Base-by-base conservation (phyloP, 2,113 vertebrate genomes). In the Oenanthe melanoleuca region DNA sequence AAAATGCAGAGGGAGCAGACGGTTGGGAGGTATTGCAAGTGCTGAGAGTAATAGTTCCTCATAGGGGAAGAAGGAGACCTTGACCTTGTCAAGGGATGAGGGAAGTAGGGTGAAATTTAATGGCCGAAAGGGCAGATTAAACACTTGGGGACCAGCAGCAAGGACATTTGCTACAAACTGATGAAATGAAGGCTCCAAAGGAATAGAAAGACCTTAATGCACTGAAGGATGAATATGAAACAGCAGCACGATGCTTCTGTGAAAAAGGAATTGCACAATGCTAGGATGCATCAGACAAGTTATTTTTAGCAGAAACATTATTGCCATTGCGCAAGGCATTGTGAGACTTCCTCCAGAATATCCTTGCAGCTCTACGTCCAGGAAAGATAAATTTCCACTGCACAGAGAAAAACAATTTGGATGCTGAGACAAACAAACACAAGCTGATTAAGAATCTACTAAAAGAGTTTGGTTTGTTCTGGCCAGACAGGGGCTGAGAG, bases 301-400 rank as follows among this genome's bases (percentile, higher is more conserved):
- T 96, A 95, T 95, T 97, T 96, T 96, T 96, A 96, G 96, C 91
- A 92, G 96, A 89, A 88, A 77, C 50, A 53, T 84, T 60, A 85
- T 33, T 92, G 81, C 88, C 74, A 45, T 82, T 93, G 85, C 55
- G 6, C 82, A 92, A 96, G 60, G 88, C 95, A 83, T 33, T 63
- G 42, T 59, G 56, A 96, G 88, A 59, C 64, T 94, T 86, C 66
- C 88, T 90, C 75, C 94, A 83, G 82, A 90, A 86, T n/a, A 66
- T 55, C 67, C 67, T 59, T 42, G 64, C 37, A 73, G 71, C 42
- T 77, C 71, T 78, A 26, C 67, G 83, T 55, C 40, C 86, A 42
- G 67, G 47, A 86, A 80, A 47, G 79, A 90, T 40, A 50, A 72
- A 61, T 81, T 92, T 77, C 74, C 71, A 70, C 45, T 86, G 64